Conservation (phyloP, 2,113 vertebrate genomes). For the Monopterus albus region DNA sequence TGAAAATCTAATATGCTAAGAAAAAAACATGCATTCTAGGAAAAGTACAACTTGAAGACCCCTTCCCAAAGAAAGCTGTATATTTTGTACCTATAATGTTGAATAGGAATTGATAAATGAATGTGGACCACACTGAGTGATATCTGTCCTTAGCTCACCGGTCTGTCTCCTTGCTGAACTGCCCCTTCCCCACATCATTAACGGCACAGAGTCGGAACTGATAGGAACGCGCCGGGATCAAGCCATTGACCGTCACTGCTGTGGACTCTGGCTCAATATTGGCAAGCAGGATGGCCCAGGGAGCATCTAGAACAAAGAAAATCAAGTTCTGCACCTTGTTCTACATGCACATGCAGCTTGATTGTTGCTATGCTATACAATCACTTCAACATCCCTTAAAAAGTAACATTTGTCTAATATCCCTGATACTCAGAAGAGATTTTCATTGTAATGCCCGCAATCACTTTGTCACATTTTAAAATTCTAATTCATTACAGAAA, state of each 20-base stretch:
- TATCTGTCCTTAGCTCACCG: constrained; percentile 82
- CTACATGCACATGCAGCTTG: neutral
- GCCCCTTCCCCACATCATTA: constrained; percentile 95
- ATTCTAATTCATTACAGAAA: constrained; percentile 15
- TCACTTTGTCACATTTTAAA: constrained; percentile 18
- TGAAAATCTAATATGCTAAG: no score
- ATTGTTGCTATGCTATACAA: neutral
- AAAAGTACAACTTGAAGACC: neutral
- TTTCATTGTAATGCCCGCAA: constrained; percentile 18
- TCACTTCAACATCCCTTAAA: neutral
- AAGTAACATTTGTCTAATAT: neutral
- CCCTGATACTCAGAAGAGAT: constrained; percentile 1
- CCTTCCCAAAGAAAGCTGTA: no score
- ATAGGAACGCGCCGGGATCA: constrained; percentile 95
- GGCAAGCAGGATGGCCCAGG: constrained; percentile 92
- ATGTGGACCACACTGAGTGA: neutral
- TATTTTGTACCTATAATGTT: neutral
- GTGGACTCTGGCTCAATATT: constrained; percentile 89
- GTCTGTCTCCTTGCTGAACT: constrained; percentile 96
- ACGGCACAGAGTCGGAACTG: constrained; percentile 96
- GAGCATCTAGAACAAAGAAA: constrained; percentile 83
- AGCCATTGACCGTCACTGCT: constrained; percentile 86
- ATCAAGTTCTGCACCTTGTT: neutral
- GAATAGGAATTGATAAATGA: neutral
- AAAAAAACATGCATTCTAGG: no score